Conservation (phyloP, 2,113 vertebrate genomes). For the Vulpes vulpes region DNA sequence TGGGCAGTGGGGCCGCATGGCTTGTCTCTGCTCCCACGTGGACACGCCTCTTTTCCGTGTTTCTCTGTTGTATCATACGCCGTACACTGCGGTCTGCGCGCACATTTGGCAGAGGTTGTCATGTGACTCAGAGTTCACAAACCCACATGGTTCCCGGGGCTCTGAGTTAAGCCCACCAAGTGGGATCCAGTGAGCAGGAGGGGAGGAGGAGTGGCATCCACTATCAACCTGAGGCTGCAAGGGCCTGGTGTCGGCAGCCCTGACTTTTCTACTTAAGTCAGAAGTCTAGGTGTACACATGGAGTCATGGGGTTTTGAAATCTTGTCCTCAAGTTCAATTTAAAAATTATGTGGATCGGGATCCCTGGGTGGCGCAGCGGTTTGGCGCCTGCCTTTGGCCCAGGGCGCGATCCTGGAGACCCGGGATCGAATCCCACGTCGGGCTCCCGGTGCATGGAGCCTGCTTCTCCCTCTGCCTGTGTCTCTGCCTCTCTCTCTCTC, state of each 20-base stretch:
- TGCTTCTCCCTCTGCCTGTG: too few relatives aligned
- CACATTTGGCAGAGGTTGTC: neutral
- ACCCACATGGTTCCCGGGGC: neutral
- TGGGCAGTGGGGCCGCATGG: too few relatives aligned
- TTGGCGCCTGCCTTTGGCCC: too few relatives aligned
- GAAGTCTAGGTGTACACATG: neutral
- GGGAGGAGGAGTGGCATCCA: neutral
- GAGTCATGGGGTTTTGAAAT: neutral
- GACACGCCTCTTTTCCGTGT: neutral
- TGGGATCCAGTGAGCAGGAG: neutral
- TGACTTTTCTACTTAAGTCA: neutral
- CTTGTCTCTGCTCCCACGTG: fast-evolving
- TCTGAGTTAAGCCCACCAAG: too few relatives aligned
- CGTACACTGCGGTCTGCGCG: fast-evolving
- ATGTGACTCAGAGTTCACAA: fast-evolving
- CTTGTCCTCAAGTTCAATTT: neutral
- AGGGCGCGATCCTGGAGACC: too few relatives aligned
- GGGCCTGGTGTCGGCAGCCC: neutral
- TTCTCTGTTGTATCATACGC: fast-evolving
- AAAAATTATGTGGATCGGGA: neutral
- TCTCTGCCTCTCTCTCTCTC: too few relatives aligned
- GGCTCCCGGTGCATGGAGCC: too few relatives aligned
- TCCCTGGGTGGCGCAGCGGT: too few relatives aligned
- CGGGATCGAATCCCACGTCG: too few relatives aligned
- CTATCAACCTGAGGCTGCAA: fast-evolving